Conservation (phyloP, 2,113 vertebrate species). For the Muscicapa adusta region DNA sequence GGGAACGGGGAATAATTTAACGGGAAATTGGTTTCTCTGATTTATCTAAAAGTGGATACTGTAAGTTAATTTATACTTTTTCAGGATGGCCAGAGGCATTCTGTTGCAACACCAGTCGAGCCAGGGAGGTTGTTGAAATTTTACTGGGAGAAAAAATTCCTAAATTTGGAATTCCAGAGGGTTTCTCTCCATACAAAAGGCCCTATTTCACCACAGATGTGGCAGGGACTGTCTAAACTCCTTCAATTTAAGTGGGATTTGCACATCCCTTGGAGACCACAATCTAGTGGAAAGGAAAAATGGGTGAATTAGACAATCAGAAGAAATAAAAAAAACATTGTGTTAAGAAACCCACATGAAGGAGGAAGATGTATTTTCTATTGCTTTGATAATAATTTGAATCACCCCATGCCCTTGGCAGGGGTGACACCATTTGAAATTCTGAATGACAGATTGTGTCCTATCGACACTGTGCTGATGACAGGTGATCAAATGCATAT, state of each 20-base stretch:
- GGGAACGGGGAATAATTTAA: neutral
- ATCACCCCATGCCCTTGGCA: fast-evolving
- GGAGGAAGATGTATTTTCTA: neutral
- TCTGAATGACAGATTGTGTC: neutral
- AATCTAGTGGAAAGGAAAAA: neutral
- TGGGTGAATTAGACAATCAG: neutral
- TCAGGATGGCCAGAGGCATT: neutral
- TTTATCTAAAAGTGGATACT: neutral
- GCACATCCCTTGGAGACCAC: neutral
- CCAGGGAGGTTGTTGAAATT: neutral
- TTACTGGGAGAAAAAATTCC: neutral
- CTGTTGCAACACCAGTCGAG: neutral
- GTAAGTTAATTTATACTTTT: neutral
- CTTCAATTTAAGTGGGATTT: neutral
- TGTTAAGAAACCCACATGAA: neutral
- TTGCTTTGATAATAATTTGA: neutral
- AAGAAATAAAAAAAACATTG: neutral
- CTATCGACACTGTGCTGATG: too few relatives aligned
- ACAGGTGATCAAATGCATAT: neutral
- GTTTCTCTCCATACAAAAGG: neutral
- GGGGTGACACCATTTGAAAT: neutral
- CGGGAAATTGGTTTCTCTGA: neutral
- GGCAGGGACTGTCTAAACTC: neutral
- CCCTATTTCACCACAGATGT: neutral
- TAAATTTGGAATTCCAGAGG: neutral